Percentiles rank a stretch among this genome's conserved stretches.
Conservation (phyloP, 1,140 invertebrate genomes). For the Laupala kohalensis region DNA sequence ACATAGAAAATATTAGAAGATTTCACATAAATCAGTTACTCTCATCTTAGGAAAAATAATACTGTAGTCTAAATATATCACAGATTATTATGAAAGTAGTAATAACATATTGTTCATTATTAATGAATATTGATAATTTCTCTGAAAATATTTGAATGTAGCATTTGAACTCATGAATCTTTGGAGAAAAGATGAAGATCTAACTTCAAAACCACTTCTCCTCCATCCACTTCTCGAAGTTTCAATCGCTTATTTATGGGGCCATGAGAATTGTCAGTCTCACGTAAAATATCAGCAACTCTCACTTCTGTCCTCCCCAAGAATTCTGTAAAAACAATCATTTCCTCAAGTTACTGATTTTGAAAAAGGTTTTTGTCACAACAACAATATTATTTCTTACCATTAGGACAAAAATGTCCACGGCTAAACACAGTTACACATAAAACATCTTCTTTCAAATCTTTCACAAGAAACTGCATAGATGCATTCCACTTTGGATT, state of each 20-base stretch:
- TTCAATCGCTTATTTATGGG: slow-evolving; percentile 55
- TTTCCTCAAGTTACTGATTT: neutral
- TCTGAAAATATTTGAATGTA: too few relatives aligned
- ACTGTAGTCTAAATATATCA: neutral
- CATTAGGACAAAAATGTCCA: slow-evolving; percentile 64
- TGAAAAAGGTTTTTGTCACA: neutral
- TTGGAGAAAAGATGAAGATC: slow-evolving; percentile 55
- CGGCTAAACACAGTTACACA: slow-evolving; percentile 67
- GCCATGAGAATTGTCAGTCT: slow-evolving; percentile 44
- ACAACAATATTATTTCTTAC: slow-evolving; percentile 28
- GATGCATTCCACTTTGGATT: slow-evolving; percentile 65
- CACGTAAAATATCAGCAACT: slow-evolving; percentile 49
- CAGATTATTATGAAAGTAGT: neutral
- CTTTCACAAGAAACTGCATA: slow-evolving; percentile 72
- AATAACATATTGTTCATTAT: too few relatives aligned
- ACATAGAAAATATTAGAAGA: too few relatives aligned
- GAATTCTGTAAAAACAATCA: slow-evolving; percentile 42
- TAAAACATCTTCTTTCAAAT: slow-evolving; percentile 57
- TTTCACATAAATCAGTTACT: too few relatives aligned
- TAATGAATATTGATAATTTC: too few relatives aligned
- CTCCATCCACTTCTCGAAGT: slow-evolving; percentile 55
- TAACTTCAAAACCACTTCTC: slow-evolving; percentile 57
- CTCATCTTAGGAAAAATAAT: neutral
- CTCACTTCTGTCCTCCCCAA: slow-evolving; percentile 61
- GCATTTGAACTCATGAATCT: neutral